These are phyloP conservation scores for Pyralis farinalis DNA, from an alignment of 2,888 invertebrate species.

Conservation along the genomic window DNA sequence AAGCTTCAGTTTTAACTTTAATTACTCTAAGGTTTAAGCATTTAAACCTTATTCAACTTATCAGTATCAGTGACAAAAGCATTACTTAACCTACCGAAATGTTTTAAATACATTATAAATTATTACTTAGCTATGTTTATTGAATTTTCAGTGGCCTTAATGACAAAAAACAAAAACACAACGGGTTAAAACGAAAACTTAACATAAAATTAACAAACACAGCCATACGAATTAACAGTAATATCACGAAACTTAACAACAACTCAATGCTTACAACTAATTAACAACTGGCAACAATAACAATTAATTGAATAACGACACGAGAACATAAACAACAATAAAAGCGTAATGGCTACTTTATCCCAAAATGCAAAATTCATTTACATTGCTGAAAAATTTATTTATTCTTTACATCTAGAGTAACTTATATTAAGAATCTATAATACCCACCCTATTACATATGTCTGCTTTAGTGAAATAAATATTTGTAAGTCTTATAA, in stretches of 20 bases:
- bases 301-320: constrained; percentile 34
- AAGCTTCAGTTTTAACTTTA: constrained; percentile 80
- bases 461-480: too few relatives aligned
- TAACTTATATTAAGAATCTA: too few relatives aligned
- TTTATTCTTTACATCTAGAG: too few relatives aligned
- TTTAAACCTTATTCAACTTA: too few relatives aligned
- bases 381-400: too few relatives aligned
- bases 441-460: too few relatives aligned
- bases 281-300: constrained; percentile 58
- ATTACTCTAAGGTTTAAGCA: neutral
- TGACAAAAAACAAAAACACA: constrained; percentile 65
- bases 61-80: constrained; percentile 5
- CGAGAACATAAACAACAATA: constrained; percentile 31
- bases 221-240: constrained; percentile 61
- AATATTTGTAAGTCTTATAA: too few relatives aligned
- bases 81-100: constrained; percentile 22
- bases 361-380: constrained; percentile 37
- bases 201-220: constrained; percentile 81
- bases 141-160: constrained; percentile 53
- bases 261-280: constrained; percentile 71
- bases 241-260: constrained; percentile 71
- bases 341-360: constrained; percentile 57
- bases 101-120: constrained; percentile 24
- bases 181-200: constrained; percentile 75
- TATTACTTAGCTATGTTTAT: constrained; percentile 7